phyloP scores from a whole-genome alignment of 2,888 invertebrate genomes.

The Agriotes lineatus region DNA sequence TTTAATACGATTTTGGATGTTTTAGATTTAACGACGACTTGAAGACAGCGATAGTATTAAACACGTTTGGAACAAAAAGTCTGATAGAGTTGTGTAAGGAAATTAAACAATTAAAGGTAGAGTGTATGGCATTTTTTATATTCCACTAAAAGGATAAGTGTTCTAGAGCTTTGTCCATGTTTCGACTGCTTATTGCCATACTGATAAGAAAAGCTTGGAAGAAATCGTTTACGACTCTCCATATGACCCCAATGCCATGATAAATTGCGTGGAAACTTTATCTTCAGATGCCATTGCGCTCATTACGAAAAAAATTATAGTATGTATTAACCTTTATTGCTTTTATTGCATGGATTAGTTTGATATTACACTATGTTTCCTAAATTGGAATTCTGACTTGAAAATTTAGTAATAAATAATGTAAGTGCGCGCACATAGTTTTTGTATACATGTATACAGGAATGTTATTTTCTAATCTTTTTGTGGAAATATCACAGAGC shows the following conservation, averaged over 20 bases:
- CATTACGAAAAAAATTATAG: slow-evolving; percentile 71
- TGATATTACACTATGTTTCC: too few species aligned
- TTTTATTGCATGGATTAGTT: too few species aligned
- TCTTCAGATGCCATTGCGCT: slow-evolving; percentile 73
- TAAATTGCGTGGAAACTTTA: slow-evolving; percentile 73
- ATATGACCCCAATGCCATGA: slow-evolving; percentile 73
- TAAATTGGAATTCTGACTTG: too few species aligned
- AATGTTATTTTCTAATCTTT: too few species aligned
- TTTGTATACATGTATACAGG: too few species aligned
- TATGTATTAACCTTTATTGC: too few species aligned
- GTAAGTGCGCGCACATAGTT: too few species aligned
- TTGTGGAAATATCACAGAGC: too few species aligned
- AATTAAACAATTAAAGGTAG: slow-evolving; percentile 81
- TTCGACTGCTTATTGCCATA: slow-evolving; percentile 97
- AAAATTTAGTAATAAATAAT: too few species aligned
- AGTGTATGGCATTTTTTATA: too few species aligned
- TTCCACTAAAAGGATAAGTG: too few species aligned
- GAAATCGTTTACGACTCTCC: slow-evolving; percentile 86
- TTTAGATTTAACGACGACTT: slow-evolving; percentile 87
- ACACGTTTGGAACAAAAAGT: slow-evolving; percentile 89
- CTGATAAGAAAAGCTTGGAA: slow-evolving; percentile 83
- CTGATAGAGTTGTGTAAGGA: slow-evolving; percentile 85
- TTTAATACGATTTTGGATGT: too few species aligned
- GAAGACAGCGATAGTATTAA: slow-evolving; percentile 87
- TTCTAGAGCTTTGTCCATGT: slow-evolving; percentile 85